Evolutionary conservation across 2,797 vertebrate species (phyloP), one percentile per base, ranked within the genome.

Genomic region (Lepus townsendii): DNA sequence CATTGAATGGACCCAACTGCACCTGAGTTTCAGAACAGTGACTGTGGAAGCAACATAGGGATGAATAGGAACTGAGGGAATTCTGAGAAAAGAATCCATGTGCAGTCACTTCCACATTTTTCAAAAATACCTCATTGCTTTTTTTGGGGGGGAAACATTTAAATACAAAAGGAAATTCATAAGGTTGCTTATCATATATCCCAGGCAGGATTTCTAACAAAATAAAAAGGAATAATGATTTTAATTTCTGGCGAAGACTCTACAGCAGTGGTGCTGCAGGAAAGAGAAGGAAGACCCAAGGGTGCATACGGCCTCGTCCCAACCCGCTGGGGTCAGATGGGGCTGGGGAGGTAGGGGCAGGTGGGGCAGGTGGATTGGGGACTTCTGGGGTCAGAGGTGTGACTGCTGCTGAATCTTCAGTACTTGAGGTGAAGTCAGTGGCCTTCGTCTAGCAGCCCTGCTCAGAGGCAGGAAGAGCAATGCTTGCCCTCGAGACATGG

Each of bases 131-230:
- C 24, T 71, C 77, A 78, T 92, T 84, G 30, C 89, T 86, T 93
- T 85, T 79, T 78, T 88, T 66, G 63, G 14, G 4, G 14, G 24
- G 12, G 52, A 90, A 84, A 87, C 7, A 73, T 91, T 95, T 93
- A 91, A 96, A 87, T 94, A 89, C 78, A 96, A 91, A 93, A 91
- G 60, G 79, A 96, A 95, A 91, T 95, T 93, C 86, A 80, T 89
- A 96, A 96, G 50, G 17, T 91, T 94, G 50, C 71, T 94, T 95
- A 94, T 94, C 79, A 57, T 69, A 66, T 88, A 54, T 91, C 38
- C 89, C 91, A 87, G 83, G 66, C 54, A 87, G 92, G 69, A 79
- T 92, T 92, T 94, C 95, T 89, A 90, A 86, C 90, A 76, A 95
- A 85, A 83, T n/a, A 63, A 84, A 90, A 85, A 66, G 60, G 65